Evolutionary conservation across 2,113 vertebrate species (phyloP).

Genomic region (Cathartes aura): DNA sequence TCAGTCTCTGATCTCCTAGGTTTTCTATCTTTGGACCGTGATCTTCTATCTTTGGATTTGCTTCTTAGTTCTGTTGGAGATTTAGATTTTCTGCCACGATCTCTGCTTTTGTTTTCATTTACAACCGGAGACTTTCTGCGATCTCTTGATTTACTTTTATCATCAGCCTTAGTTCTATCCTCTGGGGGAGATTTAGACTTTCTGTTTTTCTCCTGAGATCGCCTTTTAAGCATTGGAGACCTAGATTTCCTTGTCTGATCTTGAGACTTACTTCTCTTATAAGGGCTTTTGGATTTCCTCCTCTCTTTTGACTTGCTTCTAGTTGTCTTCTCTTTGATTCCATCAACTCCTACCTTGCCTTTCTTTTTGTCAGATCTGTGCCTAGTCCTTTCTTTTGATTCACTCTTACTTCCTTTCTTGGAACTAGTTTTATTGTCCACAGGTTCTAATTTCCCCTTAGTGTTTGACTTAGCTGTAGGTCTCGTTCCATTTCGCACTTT

Average conservation of each 20-base stretch:
- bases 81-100: constrained; percentile 84
- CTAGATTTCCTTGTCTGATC: constrained; percentile 85
- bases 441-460: constrained; percentile 87
- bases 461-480: constrained; percentile 77
- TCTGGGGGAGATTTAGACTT: constrained; percentile 79
- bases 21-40: constrained; percentile 86
- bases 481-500: constrained; percentile 88
- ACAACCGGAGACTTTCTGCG: constrained; percentile 80
- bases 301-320: constrained; percentile 91
- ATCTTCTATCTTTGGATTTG: constrained; percentile 83
- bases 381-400: constrained; percentile 87
- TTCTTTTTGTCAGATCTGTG: constrained; percentile 92
- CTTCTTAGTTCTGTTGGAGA: constrained; percentile 80
- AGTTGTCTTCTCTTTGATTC: constrained; percentile 79
- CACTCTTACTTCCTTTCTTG: constrained; percentile 88
- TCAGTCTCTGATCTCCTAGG: constrained; percentile 84
- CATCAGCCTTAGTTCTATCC: constrained; percentile 77
- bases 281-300: constrained; percentile 85
- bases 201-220: constrained; percentile 81
- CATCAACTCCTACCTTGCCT: constrained; percentile 76
- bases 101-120: constrained; percentile 83
- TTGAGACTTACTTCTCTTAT: constrained; percentile 84
- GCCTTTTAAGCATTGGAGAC: constrained; percentile 78
- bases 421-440: constrained; percentile 85
- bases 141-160: constrained; percentile 79